Conservation (phyloP, 2,113 vertebrate species). For the Mastomys coucha region DNA sequence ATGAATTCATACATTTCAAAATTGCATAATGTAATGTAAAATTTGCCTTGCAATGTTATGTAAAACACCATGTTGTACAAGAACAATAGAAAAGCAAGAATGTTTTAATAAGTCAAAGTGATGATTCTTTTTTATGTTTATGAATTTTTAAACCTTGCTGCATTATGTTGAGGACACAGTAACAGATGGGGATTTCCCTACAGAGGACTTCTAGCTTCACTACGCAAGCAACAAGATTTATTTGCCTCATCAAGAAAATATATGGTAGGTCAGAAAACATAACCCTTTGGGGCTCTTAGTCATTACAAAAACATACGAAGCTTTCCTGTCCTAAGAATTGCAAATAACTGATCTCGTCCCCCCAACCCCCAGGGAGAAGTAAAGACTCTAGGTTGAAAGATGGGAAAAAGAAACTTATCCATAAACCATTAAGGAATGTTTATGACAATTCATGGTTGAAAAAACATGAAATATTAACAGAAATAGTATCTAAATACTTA, state of each 20-base stretch:
- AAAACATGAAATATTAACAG: neutral
- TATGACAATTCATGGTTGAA: neutral
- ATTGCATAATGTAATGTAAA: slow-evolving; percentile 9
- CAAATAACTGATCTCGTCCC: slow-evolving; percentile 63
- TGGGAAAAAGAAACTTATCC: neutral
- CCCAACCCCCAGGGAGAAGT: neutral
- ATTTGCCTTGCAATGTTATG: neutral
- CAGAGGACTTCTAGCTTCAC: slow-evolving; percentile 64
- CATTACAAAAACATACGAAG: slow-evolving; percentile 70
- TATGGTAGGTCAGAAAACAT: slow-evolving; percentile 68
- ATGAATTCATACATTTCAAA: neutral
- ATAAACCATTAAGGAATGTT: neutral
- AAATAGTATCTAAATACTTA: neutral
- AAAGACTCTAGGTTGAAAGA: neutral
- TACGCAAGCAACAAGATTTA: slow-evolving; percentile 69
- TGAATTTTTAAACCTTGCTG: slow-evolving; percentile 69
- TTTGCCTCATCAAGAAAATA: slow-evolving; percentile 77
- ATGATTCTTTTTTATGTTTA: slow-evolving; percentile 57
- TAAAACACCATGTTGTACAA: neutral
- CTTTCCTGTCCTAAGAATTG: slow-evolving; percentile 52
- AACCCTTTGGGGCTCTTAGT: slow-evolving; percentile 56
- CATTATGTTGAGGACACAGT: slow-evolving; percentile 28
- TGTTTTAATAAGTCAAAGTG: slow-evolving; percentile 16
- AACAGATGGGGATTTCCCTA: slow-evolving; percentile 77
- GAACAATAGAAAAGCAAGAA: neutral